Conservation (phyloP, 2,113 vertebrate species). For the Emydocephalus ijimae region DNA sequence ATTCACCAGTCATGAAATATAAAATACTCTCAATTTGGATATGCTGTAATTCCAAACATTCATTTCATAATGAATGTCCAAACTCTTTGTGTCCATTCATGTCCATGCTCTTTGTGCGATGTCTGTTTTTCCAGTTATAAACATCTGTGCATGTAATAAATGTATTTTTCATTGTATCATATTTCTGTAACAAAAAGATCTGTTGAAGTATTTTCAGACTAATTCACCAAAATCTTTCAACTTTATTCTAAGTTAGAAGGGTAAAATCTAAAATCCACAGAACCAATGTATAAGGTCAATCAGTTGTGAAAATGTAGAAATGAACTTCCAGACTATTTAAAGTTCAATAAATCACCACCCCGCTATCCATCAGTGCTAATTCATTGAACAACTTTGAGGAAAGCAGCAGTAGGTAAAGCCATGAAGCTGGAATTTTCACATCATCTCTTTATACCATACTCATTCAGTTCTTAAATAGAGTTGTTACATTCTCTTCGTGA, state of each 20-base stretch:
- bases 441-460: slow-evolving; percentile 57
- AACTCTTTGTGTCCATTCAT: background rate
- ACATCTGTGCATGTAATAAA: background rate
- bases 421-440: slow-evolving; percentile 42
- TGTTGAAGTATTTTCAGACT: background rate
- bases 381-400: slow-evolving; percentile 56
- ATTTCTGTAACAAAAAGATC: background rate
- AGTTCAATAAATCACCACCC: background rate
- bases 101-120: background rate
- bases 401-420: slow-evolving; percentile 53
- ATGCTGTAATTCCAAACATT: background rate
- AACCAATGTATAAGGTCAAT: background rate
- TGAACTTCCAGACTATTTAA: background rate
- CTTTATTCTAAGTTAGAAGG: background rate
- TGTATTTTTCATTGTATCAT: background rate
- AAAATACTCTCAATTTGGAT: background rate
- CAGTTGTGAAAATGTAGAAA: background rate
- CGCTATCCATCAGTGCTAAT: slow-evolving; percentile 58
- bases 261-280: background rate
- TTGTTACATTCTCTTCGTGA: background rate
- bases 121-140: background rate
- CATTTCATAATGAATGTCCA: background rate
- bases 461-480: slow-evolving; percentile 44
- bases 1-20: background rate
- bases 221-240: background rate